phyloP scores from a whole-genome alignment of 2,113 vertebrate genomes.

The Hymenochirus boettgeri region DNA sequence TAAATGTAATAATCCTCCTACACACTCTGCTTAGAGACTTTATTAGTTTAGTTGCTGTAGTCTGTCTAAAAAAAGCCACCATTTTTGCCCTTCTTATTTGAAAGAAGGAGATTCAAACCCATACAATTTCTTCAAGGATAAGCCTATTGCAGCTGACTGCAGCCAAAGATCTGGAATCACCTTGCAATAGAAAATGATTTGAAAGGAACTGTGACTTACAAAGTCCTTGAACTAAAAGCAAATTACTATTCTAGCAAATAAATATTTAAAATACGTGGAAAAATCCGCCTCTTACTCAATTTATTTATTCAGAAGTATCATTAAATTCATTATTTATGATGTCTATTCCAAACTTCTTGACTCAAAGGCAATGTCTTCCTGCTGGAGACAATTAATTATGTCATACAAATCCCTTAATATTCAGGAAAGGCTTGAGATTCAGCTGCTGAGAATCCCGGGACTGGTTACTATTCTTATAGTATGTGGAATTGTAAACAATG shows the following conservation, averaged over 20 bases:
- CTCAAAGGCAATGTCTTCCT: slow-evolving; percentile 14
- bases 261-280: slow-evolving; percentile 9
- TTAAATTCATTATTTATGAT: slow-evolving; percentile 14
- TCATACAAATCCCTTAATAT: slow-evolving; percentile 32
- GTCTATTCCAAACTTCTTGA: slow-evolving; percentile 1
- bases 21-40: no score
- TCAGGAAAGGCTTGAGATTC: slow-evolving; percentile 10
- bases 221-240: slow-evolving; percentile 23
- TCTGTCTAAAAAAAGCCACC: no score
- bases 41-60: no score
- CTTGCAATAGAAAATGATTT: slow-evolving; percentile 26
- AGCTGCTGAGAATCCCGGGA: slow-evolving; percentile 16
- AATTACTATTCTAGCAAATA: neutral
- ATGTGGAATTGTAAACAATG: slow-evolving; percentile 28
- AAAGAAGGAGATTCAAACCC: no score
- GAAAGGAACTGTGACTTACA: neutral
- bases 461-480: slow-evolving; percentile 21
- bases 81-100: no score
- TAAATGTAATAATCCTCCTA: no score
- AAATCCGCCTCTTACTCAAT: slow-evolving; percentile 1
- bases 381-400: slow-evolving; percentile 33
- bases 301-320: slow-evolving; percentile 25
- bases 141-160: slow-evolving; percentile 4
- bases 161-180: slow-evolving; percentile 13
- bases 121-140: slow-evolving; percentile 2